Evolutionary conservation across 2,797 vertebrate genomes (phyloP).

Genomic region (Meriones psammophilus): DNA sequence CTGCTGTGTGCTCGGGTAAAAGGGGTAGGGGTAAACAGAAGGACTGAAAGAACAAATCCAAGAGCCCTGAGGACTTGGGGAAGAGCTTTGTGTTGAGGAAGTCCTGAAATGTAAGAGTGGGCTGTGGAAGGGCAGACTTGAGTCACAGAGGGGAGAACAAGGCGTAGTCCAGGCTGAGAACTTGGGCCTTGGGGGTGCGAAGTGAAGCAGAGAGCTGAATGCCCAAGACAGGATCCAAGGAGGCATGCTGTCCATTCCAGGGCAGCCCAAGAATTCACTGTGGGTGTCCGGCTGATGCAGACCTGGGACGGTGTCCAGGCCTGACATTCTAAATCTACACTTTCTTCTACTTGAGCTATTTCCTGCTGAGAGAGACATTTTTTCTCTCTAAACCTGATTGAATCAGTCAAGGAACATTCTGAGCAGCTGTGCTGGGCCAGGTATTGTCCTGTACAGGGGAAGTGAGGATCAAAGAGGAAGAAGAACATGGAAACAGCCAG

Average conservation of each 20-base stretch:
- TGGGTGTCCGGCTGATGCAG: too few relatives aligned
- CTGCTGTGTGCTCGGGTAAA: not conserved
- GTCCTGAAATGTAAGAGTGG: not conserved
- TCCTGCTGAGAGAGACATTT: not conserved
- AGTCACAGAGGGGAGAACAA: not conserved
- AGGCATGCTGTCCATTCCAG: fast-evolving
- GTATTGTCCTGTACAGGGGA: not conserved
- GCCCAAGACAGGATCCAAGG: not conserved
- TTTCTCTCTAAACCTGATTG: not conserved
- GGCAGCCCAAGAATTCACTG: not conserved
- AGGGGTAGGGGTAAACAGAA: not conserved
- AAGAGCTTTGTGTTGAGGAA: not conserved
- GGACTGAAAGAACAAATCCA: not conserved
- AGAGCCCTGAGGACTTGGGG: not conserved
- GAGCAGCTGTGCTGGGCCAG: not conserved
- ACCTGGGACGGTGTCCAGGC: not conserved
- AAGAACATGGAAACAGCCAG: not conserved
- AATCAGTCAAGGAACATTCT: not conserved
- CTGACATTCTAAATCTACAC: not conserved
- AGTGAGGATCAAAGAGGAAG: not conserved
- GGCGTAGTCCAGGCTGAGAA: too few relatives aligned
- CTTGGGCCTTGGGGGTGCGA: not conserved
- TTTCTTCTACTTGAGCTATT: not conserved
- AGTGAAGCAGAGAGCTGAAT: not conserved
- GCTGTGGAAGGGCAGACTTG: not conserved